Evolutionary conservation across 2,797 vertebrate species (phyloP), one percentile per base, ranked within the genome.

Genomic region (Lagocephalus sceleratus): DNA sequence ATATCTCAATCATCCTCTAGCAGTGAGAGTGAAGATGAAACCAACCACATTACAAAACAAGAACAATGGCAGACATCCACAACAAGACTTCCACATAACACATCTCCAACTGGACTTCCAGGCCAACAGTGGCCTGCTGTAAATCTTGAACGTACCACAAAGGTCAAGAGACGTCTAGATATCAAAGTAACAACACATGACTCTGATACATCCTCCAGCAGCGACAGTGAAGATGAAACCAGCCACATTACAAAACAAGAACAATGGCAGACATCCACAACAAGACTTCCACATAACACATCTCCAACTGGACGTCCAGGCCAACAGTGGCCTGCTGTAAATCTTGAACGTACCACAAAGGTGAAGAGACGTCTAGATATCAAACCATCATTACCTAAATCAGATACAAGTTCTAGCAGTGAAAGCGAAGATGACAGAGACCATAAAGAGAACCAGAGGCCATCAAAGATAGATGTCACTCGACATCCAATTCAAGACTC

Each of bases 121-220:
- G 25, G 22, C 51, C 17, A 39, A 2, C 25, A 9, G 16, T 21
- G 59, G 61, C 69, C 73, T n/a, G 0, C 0, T 0, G 0, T 68
- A 0, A 32, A 71, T 55, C 57, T 73, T 25, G n/a, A 7, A 0
- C 23, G 20, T 22, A 47, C 21, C 11, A 14, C 22, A 7, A 10
- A 17, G 2, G 23, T 69, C 32, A 81, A 76, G 43, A 75, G 23
- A 14, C 66, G 39, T 25, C 8, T 76, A 10, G 68, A 63, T 41
- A 20, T 68, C 38, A 77, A 54, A 5, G 22, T 25, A 2, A 29
- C 12, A 4, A 19, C 32, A 48, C 19, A 20, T 39, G 7, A 6
- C 5, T 44, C 35, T 15, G 29, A 55, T n/a, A 60, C 63, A 51
- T 67, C 70, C 7, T 81, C 64, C n/a, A 73, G 58, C 48, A 41